Percentiles rank a stretch among this genome's conserved stretches.
Evolutionary conservation across 2,797 vertebrate species (phyloP).

Genomic region (Xerus rutilus): DNA sequence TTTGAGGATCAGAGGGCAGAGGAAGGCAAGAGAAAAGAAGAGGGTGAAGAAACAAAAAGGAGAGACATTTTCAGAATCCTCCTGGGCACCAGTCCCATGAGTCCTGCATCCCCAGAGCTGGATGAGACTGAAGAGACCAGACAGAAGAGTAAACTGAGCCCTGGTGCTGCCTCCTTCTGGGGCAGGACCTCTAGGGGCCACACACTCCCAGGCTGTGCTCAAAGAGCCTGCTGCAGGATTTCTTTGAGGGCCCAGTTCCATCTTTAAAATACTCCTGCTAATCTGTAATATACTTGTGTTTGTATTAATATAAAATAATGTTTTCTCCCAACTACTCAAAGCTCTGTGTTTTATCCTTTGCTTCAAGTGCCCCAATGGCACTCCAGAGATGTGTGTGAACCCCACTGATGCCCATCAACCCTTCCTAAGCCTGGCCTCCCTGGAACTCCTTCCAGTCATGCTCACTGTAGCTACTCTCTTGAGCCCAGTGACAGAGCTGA

Average conservation of each 20-base stretch:
- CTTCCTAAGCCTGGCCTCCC: neutral
- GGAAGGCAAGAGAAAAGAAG: constrained; percentile 51
- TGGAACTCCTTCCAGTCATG: neutral
- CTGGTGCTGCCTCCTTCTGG: neutral
- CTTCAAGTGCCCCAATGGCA: neutral
- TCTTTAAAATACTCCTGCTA: neutral
- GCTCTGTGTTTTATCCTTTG: constrained; percentile 36
- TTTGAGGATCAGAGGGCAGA: constrained; percentile 1
- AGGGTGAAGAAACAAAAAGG: neutral
- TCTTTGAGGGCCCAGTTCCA: neutral
- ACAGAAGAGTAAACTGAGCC: neutral
- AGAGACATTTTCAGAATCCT: constrained; percentile 56
- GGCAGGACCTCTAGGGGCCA: neutral
- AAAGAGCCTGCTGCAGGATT: neutral
- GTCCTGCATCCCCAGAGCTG: neutral
- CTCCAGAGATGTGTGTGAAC: neutral
- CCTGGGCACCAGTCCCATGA: neutral
- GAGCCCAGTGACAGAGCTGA: neutral
- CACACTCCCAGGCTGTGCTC: neutral
- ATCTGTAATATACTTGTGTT: neutral
- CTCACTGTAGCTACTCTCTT: neutral
- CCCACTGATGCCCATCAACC: neutral
- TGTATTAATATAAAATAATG: neutral
- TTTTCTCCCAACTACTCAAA: neutral
- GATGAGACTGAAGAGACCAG: neutral